Base-by-base conservation (phyloP, 2,888 invertebrate genomes). In the Drosophila prostipennis region DNA sequence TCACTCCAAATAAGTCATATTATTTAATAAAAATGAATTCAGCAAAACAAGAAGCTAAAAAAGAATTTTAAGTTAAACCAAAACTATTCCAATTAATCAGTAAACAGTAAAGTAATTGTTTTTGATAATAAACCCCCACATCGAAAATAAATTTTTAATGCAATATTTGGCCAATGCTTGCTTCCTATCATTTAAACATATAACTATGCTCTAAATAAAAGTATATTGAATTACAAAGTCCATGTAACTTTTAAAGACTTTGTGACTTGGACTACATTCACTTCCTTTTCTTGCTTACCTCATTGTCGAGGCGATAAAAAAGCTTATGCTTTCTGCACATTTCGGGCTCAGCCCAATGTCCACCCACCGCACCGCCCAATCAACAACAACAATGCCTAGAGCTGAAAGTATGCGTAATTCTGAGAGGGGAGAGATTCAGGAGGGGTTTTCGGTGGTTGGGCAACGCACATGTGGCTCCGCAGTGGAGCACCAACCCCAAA, bases 281-380 rank as follows among this genome's bases (percentile, higher is more conserved):
- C 57, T 49, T 48, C n/a, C n/a, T 36, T 36, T 42, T 40, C 65
- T 72, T 65, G 67, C 76, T 77, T 68, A 79, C 65, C 79, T 83
- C 79, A 78, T 84, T 82, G 79, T 73, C 84, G 84, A 78, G 75
- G 77, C 81, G 81, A 82, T 82, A 87, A 83, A 85, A 84, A 82
- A 87, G 87, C 87, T 83, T 83, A 87, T 76, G 87, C 80, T 81
- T 82, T 84, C 78, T 74, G 78, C 87, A 83, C 87, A 81, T 76
- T 83, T 81, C 74, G 87, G 84, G 79, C 77, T 69, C 54, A 53
- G 42, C 60, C 42, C 36, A 51, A 48, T 59, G 53, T 57, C 59
- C 57, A 71, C 34, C 60, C 61, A 57, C 37, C n/a, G 39, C 45
- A 57, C 37, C n/a, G 39, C 45, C 45, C 45, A 29, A 52, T 42